Evolutionary conservation across 1,140 invertebrate genomes (phyloP), one percentile per base, ranked within the genome.

Genomic region (Lamellibrachia luymesi): DNA sequence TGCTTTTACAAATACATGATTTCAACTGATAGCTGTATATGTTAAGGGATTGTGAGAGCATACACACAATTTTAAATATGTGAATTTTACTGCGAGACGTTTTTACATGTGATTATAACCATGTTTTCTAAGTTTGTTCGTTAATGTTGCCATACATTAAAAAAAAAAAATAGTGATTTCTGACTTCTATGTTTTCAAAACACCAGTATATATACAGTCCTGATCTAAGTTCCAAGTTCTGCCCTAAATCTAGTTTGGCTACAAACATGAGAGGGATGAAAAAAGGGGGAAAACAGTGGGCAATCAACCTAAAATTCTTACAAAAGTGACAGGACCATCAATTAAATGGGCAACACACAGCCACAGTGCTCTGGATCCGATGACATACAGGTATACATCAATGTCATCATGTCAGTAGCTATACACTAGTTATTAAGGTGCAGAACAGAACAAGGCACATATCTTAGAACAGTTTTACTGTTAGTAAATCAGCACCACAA

Each of bases 401-500:
- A 22, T 80, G 64, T 6, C 4, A 10, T 8, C 0, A 22, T 17
- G 13, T 80, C 64, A 80, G 5, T 22, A 80, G 13, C 64, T 80
- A 22, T 80, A 80, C 64, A 80, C 2, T 10, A 80, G 25, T 10
- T 80, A 80, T 80, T 17, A 80, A 80, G 64, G 17, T 80, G 64
- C 64, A 80, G 64, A 17, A 56, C 52, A 56, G 17, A 22, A 22
- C 64, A 80, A 80, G 17, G 64, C 25, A 80, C 64, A 80, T 22
- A 80, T 80, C 2, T 2, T 80, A 80, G 64, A 80, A 80, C 25
- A 22, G 0, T 80, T 22, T 10, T 80, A 80, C 13, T 22, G 25
- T 80, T 80, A 80, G 64, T 80, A 80, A 80, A 80, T 80, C 64
- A 80, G 64, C 64, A 80, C 64, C 64, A 80, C 64, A 80, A 80